Evolutionary conservation across 2,888 invertebrate species (phyloP).

Genomic region (Stenodera caucasica): DNA sequence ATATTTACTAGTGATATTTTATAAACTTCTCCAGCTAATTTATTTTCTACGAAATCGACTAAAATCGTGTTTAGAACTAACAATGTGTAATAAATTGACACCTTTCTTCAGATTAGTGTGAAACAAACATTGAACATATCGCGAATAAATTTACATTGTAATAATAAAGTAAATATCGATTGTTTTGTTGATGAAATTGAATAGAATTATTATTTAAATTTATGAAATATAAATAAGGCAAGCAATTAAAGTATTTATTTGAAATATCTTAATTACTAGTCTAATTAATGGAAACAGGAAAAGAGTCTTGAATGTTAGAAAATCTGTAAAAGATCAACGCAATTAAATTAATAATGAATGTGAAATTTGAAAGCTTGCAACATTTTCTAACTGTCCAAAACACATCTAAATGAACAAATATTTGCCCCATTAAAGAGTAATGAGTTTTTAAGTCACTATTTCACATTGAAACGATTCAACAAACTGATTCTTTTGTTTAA

Average conservation of each 20-base stretch:
- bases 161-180: conserved; percentile 16
- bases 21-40: conserved; percentile 26
- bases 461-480: conserved; percentile 30
- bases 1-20: conserved; percentile 32
- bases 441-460: conserved; percentile 36
- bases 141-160: conserved; percentile 14
- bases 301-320: too few relatives aligned
- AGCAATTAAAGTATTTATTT: too few relatives aligned
- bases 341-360: conserved; percentile 32
- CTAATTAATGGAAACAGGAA: too few relatives aligned
- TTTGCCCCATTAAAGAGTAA: conserved; percentile 35
- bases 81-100: conserved; percentile 19
- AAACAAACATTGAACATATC: conserved; percentile 9
- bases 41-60: conserved; percentile 14
- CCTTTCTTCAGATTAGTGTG: conserved; percentile 10
- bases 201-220: not conserved
- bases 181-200: not conserved
- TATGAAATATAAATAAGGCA: not conserved
- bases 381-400: conserved; percentile 25
- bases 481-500: not conserved
- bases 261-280: too few relatives aligned
- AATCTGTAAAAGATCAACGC: conserved; percentile 25
- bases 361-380: conserved; percentile 31
- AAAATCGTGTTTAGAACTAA: conserved; percentile 17
- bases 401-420: conserved; percentile 37